Conservation (phyloP, 2,797 vertebrate genomes). For the Falco peregrinus region DNA sequence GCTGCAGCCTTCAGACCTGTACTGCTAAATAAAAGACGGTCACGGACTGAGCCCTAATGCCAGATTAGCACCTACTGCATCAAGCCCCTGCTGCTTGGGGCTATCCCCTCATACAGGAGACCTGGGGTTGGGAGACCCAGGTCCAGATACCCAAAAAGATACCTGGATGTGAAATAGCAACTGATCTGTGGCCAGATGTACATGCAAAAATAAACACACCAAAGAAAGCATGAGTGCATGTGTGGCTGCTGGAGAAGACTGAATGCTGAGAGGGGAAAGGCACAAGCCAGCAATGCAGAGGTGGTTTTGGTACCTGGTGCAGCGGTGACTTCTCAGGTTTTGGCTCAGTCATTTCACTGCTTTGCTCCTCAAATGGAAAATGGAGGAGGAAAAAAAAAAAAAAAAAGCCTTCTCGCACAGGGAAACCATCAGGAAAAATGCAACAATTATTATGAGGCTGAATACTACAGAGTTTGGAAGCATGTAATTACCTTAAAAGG, state of each 20-base stretch:
- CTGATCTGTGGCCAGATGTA: background rate
- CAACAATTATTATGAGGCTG: background rate
- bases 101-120: background rate
- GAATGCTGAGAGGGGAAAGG: background rate
- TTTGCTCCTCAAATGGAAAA: background rate
- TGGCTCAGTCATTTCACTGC: background rate
- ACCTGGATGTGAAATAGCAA: background rate
- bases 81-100: background rate
- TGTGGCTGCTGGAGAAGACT: accelerated
- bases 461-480: background rate
- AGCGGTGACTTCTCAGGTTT: background rate
- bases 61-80: background rate
- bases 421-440: background rate
- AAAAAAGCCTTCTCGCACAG: background rate
- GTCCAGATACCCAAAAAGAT: background rate
- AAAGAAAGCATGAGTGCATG: accelerated
- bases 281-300: background rate
- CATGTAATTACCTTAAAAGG: background rate
- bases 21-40: background rate
- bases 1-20: background rate
- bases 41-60: background rate
- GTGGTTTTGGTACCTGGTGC: background rate
- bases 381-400: too few species aligned
- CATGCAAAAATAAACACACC: background rate
- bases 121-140: background rate